These are phyloP conservation scores for Thymelicus acteon DNA, from an alignment of 2,888 invertebrate species.

Conservation along the genomic window DNA sequence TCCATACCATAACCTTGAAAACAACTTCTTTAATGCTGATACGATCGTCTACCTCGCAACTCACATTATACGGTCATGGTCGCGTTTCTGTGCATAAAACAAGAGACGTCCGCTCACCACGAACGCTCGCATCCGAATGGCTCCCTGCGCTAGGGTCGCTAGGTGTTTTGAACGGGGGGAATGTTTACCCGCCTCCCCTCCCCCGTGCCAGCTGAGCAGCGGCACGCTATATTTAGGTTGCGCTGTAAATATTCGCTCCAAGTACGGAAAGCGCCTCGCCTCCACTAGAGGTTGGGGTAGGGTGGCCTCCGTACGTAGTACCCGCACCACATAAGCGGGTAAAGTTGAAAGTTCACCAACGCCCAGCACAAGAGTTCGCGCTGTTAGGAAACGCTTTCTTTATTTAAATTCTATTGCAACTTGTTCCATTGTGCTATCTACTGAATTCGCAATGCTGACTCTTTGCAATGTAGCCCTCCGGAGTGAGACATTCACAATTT, in stretches of 20 bases:
- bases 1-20: slow-evolving; percentile 66
- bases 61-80: slow-evolving; percentile 70
- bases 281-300: slow-evolving; percentile 47
- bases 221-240: slow-evolving; percentile 84
- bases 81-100: slow-evolving; percentile 59
- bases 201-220: slow-evolving; percentile 81
- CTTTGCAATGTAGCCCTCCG: slow-evolving; percentile 65
- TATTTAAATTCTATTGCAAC: slow-evolving; percentile 85
- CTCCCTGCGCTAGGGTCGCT: slow-evolving; percentile 55
- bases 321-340: slow-evolving; percentile 71
- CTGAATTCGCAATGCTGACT: slow-evolving; percentile 70
- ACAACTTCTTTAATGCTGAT: slow-evolving; percentile 60
- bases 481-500: slow-evolving; percentile 50
- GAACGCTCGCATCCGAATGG: slow-evolving; percentile 71
- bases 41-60: slow-evolving; percentile 65
- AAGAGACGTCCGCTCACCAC: slow-evolving; percentile 72
- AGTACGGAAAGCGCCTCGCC: slow-evolving; percentile 72
- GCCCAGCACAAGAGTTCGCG: slow-evolving; percentile 74
- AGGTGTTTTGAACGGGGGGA: slow-evolving; percentile 55
- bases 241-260: slow-evolving; percentile 83
- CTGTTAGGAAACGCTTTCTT: slow-evolving; percentile 78
- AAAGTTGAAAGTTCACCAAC: slow-evolving; percentile 84
- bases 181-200: slow-evolving; percentile 75
- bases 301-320: slow-evolving; percentile 51
- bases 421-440: slow-evolving; percentile 77